phyloP scores from a whole-genome alignment of 35 echinoderm and acorn worm genomes.

The Ophiothrix spiculata region DNA sequence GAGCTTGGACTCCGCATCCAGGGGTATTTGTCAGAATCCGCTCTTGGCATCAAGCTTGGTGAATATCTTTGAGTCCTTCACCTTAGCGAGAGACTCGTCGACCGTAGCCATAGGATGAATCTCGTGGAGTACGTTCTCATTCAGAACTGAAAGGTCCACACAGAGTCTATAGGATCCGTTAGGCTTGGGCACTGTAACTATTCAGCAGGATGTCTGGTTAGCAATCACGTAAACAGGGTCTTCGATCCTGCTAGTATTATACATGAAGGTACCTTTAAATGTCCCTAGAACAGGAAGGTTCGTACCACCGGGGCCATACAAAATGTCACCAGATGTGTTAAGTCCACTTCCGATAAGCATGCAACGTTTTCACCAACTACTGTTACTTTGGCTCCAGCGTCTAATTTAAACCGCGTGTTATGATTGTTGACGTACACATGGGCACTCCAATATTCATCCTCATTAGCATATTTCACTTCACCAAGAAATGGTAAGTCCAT shows the following conservation, averaged over 20 bases:
- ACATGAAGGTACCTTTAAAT: neutral
- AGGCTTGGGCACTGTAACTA: slow-evolving; percentile 35
- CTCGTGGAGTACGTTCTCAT: too few relatives aligned
- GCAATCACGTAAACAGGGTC: slow-evolving; percentile 21
- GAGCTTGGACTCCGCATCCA: slow-evolving; percentile 27
- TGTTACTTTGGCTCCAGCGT: too few relatives aligned
- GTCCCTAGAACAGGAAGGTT: neutral
- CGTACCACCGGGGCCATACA: neutral
- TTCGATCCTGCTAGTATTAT: neutral
- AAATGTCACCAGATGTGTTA: neutral
- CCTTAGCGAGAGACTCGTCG: too few relatives aligned
- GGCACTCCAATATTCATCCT: slow-evolving; percentile 7
- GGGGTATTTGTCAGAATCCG: slow-evolving; percentile 64
- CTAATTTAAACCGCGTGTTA: neutral
- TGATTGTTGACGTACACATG: slow-evolving; percentile 7
- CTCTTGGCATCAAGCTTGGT: slow-evolving; percentile 54
- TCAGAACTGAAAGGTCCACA: too few relatives aligned
- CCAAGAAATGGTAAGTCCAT: slow-evolving; percentile 13
- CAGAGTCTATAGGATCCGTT: slow-evolving; percentile 42
- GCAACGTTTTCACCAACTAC: neutral
- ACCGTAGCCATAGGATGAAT: too few relatives aligned
- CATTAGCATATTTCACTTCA: neutral
- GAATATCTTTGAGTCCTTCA: too few relatives aligned
- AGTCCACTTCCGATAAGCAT: neutral
- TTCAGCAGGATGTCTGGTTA: slow-evolving; percentile 26